Conservation (phyloP, 2,888 invertebrate species). For the Drosophila colorata region DNA sequence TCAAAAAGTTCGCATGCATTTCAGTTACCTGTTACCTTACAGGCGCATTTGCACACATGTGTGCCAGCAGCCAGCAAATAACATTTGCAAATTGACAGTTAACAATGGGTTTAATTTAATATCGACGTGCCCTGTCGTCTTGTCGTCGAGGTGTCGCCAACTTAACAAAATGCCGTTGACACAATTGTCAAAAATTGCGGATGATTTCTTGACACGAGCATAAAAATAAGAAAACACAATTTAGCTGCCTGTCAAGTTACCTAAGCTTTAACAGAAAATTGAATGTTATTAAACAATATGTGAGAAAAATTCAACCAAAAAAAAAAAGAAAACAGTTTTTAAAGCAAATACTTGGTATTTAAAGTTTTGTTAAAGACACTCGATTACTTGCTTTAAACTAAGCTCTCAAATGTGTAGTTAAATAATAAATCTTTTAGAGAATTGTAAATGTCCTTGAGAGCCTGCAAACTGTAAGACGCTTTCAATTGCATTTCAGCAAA, state of each 20-base stretch:
- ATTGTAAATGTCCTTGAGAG: not conserved
- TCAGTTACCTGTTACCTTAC: not conserved
- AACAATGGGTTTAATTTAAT: slow-evolving; percentile 6
- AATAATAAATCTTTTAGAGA: not conserved
- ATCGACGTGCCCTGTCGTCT: slow-evolving; percentile 4
- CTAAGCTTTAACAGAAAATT: not conserved
- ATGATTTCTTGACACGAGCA: not conserved
- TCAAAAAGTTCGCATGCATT: not conserved
- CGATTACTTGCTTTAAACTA: too few species aligned
- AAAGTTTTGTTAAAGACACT: too few species aligned
- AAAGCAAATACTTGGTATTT: too few species aligned
- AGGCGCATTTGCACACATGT: not conserved
- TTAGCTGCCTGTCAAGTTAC: not conserved
- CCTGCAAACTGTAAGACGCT: not conserved
- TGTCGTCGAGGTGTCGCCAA: slow-evolving; percentile 8
- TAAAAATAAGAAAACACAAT: not conserved
- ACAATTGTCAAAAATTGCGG: slow-evolving; percentile 4
- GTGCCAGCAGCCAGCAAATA: not conserved
- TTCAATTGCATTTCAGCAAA: not conserved
- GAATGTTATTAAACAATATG: not conserved
- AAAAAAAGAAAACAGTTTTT: too few species aligned
- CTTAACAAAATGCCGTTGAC: not conserved
- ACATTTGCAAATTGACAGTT: slow-evolving; percentile 8
- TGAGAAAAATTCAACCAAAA: not conserved
- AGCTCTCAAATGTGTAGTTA: too few species aligned